Base-by-base conservation (phyloP, 2,888 invertebrate genomes). In the Orthonevra nobilis region DNA sequence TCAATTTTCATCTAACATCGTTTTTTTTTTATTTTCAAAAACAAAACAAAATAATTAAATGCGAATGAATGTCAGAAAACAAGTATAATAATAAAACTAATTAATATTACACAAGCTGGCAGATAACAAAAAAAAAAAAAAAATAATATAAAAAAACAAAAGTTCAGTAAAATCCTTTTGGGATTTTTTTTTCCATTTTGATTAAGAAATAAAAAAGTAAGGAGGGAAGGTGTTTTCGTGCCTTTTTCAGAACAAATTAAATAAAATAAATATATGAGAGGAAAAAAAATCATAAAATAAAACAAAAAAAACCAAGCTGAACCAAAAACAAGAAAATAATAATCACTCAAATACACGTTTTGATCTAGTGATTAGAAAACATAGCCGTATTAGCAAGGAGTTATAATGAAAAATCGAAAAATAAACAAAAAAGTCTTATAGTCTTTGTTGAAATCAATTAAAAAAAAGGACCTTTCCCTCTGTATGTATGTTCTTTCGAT, bases 161-260 rank as follows among this genome's bases (percentile, higher is more conserved):
- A 34, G 32, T 30, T 23, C 3, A 2, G 34, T n/a, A 36, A 52
- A 44, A 14, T 30, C 52, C 10, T 30, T 19, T 30, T 6, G 19
- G 20, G 7, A 40, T 38, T 56, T 64, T 54, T 54, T 20, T 17
- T 48, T 34, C 19, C 34, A 23, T 32, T 15, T 28, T n/a, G n/a
- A n/a, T n/a, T n/a, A n/a, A n/a, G n/a, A n/a, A n/a, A n/a, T n/a
- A n/a, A n/a, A n/a, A n/a, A n/a, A n/a, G n/a, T n/a, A n/a, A n/a
- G 74, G 81, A 68, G 66, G 68, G 82, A 83, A 83, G 83, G 83
- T 83, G 82, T 83, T 83, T 79, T 83, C 81, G 83, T 83, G 83
- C 83, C 83, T 83, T 83, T 83, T 83, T 81, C 73, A 81, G 44
- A 81, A 77, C n/a, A n/a, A n/a, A n/a, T n/a, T n/a, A n/a, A n/a